Conservation (phyloP, 2,113 vertebrate species). For the Lates calcarifer region DNA sequence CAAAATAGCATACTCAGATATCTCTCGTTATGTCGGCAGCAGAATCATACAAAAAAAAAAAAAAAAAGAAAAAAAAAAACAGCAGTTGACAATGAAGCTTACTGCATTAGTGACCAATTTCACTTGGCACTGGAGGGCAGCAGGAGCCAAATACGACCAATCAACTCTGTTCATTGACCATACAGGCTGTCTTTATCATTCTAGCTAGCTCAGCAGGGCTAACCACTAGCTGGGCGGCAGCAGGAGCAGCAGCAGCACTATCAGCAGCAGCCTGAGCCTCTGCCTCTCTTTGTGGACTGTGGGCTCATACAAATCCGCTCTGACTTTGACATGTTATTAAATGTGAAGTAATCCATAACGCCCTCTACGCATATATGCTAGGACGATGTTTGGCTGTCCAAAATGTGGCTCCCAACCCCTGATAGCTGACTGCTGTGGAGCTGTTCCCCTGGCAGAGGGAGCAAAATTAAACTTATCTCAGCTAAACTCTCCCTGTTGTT, state of each 20-base stretch:
- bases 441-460: slow-evolving; percentile 11
- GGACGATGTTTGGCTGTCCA: slow-evolving; percentile 8
- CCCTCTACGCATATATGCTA: slow-evolving; percentile 26
- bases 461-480: slow-evolving; percentile 27
- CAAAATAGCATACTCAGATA: too few species aligned
- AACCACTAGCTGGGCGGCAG: slow-evolving; percentile 12
- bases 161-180: not conserved
- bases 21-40: too few species aligned
- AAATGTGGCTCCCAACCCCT: slow-evolving; percentile 1
- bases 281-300: slow-evolving; percentile 45
- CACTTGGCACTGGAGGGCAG: not conserved
- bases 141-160: not conserved
- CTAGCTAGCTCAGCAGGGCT: slow-evolving; percentile 36
- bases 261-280: slow-evolving; percentile 43
- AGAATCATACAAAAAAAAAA: too few species aligned
- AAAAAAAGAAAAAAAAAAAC: too few species aligned
- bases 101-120: too few species aligned
- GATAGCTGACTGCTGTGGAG: slow-evolving; percentile 6
- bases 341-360: slow-evolving; percentile 62
- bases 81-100: not conserved
- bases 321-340: slow-evolving; percentile 66
- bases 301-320: slow-evolving; percentile 53
- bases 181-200: not conserved
- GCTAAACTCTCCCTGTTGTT: slow-evolving; percentile 20
- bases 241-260: slow-evolving; percentile 26